These are phyloP conservation scores for Leptopilina clavipes DNA, from an alignment of 1,140 invertebrate species.

Conservation along the genomic window DNA sequence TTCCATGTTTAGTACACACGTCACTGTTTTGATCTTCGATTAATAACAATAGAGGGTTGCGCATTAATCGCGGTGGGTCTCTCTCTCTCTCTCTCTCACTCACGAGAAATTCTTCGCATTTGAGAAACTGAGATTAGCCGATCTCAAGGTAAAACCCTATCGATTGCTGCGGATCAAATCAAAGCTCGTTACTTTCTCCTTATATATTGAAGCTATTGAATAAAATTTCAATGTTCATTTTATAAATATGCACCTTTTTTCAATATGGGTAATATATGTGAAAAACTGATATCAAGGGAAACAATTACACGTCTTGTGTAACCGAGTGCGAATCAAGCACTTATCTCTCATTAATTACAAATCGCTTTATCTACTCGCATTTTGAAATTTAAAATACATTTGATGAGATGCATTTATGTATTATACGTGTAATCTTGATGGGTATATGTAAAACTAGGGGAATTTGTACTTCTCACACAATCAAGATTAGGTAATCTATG, in stretches of 20 bases:
- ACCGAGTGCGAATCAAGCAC: background rate
- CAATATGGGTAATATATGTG: background rate
- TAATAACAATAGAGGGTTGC: constrained; percentile 16
- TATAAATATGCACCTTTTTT: background rate
- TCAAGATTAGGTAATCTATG: background rate
- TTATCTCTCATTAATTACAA: background rate
- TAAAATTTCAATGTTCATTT: background rate
- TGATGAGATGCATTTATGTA: constrained; percentile 8
- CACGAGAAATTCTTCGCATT: constrained; percentile 24
- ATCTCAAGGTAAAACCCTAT: constrained; percentile 28
- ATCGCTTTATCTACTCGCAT: background rate
- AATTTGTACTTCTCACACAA: background rate
- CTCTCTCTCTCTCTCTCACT: background rate
- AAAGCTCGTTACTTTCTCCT: constrained; percentile 26
- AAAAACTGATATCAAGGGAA: background rate
- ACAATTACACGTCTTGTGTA: background rate
- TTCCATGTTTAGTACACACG: constrained; percentile 16
- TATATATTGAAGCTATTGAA: constrained; percentile 19
- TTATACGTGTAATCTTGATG: background rate
- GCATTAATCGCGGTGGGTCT: constrained; percentile 10
- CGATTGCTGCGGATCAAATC: background rate
- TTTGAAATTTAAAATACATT: background rate
- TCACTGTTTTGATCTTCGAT: background rate
- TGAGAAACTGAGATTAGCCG: constrained; percentile 32
- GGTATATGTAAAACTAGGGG: background rate